Percentiles rank a stretch among this genome's conserved stretches.
These are phyloP conservation scores for Glyphotaelius pellucidus DNA, from an alignment of 2,888 invertebrate genomes.

Conservation along the genomic window DNA sequence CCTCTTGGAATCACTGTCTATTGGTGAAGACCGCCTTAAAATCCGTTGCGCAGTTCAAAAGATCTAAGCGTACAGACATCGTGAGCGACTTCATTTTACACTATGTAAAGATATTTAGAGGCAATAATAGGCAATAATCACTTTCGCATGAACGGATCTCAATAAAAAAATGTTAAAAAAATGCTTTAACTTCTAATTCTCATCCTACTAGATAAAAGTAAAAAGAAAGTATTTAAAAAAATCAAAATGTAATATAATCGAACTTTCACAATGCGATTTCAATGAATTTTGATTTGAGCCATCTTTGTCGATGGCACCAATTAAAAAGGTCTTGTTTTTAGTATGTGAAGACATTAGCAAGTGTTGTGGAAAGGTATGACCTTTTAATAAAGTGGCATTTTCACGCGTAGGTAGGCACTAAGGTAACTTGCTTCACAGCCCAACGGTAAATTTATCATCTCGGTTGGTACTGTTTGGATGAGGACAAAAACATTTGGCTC, in stretches of 20 bases:
- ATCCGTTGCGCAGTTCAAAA: too few relatives aligned
- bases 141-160: background rate
- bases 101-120: too few relatives aligned
- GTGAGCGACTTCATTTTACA: too few relatives aligned
- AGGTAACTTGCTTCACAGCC: background rate
- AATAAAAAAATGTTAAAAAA: background rate
- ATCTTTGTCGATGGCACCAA: background rate
- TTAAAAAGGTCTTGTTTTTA: background rate
- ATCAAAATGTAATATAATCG: background rate
- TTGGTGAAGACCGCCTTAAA: too few relatives aligned
- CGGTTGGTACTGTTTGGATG: background rate
- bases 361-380: background rate
- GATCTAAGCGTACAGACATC: too few relatives aligned
- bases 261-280: background rate
- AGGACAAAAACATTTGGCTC: background rate
- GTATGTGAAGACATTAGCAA: background rate
- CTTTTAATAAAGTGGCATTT: background rate
- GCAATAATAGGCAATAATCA: background rate
- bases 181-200: background rate
- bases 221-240: background rate
- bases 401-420: background rate
- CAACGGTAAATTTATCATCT: background rate
- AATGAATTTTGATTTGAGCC: background rate
- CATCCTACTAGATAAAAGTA: background rate
- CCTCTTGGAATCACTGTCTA: too few relatives aligned